Percentiles rank a stretch among this genome's conserved stretches.
Conservation (phyloP, 2,888 invertebrate genomes). For the Amiota minor region DNA sequence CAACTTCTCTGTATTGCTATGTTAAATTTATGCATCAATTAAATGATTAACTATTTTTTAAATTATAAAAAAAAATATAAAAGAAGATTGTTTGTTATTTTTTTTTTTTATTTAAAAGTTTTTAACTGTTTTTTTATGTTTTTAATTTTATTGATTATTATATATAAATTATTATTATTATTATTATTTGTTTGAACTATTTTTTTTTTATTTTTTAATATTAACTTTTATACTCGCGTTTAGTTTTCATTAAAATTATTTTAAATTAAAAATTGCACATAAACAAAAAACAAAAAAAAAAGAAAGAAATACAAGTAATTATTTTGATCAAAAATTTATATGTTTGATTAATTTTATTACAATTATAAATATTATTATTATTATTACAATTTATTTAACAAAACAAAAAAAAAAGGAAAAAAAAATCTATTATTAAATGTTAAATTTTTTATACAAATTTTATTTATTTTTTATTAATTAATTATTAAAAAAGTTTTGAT, state of each 20-base stretch:
- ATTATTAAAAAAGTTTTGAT: background rate
- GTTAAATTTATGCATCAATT: constrained; percentile 19
- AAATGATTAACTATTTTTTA: constrained; percentile 26
- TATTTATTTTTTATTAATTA: constrained; percentile 17
- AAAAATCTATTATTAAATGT: constrained; percentile 11
- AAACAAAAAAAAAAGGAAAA: constrained; percentile 17
- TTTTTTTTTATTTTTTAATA: constrained; percentile 45
- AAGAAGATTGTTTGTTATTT: constrained; percentile 35
- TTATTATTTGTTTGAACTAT: constrained; percentile 33
- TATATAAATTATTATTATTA: constrained; percentile 42
- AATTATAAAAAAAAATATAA: constrained; percentile 31
- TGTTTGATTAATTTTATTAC: constrained; percentile 49
- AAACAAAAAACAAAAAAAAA: no score
- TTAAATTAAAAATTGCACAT: no score
- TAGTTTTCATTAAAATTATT: constrained; percentile 53
- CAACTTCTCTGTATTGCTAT: constrained; percentile 9
- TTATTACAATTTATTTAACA: constrained; percentile 28
- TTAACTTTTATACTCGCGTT: constrained; percentile 61
- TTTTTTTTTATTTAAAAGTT: constrained; percentile 39
- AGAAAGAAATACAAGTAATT: no score
- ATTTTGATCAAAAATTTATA: constrained; percentile 27
- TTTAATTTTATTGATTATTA: constrained; percentile 44
- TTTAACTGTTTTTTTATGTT: constrained; percentile 46
- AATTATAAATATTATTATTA: constrained; percentile 45
- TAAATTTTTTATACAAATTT: background rate